Conservation (phyloP, 2,113 vertebrate genomes). For the Pampusana beccarii region DNA sequence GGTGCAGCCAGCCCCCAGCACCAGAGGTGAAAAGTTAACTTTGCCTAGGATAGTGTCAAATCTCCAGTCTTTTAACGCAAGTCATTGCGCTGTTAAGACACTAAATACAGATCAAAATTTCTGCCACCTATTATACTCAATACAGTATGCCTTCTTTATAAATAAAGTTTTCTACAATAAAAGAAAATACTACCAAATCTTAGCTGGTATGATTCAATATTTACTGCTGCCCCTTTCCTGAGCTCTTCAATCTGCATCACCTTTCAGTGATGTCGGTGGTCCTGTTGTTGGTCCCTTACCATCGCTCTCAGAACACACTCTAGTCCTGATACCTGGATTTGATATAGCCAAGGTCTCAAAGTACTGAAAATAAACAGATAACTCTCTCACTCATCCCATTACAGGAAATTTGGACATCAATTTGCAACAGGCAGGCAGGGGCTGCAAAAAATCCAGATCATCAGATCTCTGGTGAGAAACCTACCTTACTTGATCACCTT, state of each 20-base stretch:
- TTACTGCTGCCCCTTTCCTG: not conserved
- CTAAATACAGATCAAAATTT: not conserved
- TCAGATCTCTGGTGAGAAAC: not conserved
- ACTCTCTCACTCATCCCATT: not conserved
- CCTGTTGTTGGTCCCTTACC: not conserved
- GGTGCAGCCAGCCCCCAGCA: not conserved
- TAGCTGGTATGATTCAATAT: fast-evolving
- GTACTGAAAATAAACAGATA: not conserved
- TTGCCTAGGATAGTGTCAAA: not conserved
- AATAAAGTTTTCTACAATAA: not conserved
- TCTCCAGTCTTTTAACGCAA: not conserved
- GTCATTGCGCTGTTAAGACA: no score
- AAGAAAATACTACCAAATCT: not conserved
- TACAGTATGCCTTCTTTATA: not conserved
- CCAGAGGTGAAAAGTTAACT: not conserved
- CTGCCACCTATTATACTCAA: not conserved
- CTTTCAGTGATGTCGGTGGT: not conserved
- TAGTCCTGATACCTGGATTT: not conserved
- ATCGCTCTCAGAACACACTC: fast-evolving
- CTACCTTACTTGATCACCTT: not conserved
- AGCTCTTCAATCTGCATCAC: not conserved
- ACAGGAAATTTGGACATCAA: not conserved
- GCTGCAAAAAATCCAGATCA: not conserved
- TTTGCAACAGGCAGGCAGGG: not conserved
- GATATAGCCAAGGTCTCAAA: not conserved